Evolutionary conservation across 2,888 invertebrate species (phyloP), one percentile per base, ranked within the genome.

Genomic region (Odiellus spinosus): DNA sequence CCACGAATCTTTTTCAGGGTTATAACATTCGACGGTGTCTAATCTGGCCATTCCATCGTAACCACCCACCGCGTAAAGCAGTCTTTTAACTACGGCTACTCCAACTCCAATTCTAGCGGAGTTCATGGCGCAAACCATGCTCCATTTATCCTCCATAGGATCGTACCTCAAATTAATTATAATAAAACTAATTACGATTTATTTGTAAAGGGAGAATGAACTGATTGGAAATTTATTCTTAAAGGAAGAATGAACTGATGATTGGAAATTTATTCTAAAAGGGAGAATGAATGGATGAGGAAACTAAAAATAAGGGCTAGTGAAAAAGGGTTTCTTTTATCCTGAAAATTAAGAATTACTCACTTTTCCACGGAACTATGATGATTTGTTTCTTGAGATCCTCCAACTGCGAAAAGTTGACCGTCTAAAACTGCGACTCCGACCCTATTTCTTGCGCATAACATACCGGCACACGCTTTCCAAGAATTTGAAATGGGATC

Each of bases 371-470:
- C 88, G 49, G 82, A 80, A 62, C 76, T 81, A 61, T 88, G 88
- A 65, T 84, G 86, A 59, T 80, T 80, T 3, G 78, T 75, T 17
- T 83, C 85, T 6, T 84, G 80, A 3, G 87, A 85, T 0, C 91
- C 91, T 1, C 91, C 91, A 0, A 90, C 85, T 3, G 90, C 88
- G 63, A 91, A 91, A 47, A 91, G 69, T 53, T 84, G 69, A 19
- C 84, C 86, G 61, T 91, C 90, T 78, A 91, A 83, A 32, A 88
- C 87, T n/a, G 86, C 87, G 3, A 88, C 88, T 6, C 90, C 90
- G 17, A 88, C 81, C 59, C 91, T 74, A 65, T 88, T 87, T 42
- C 91, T 70, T 0, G 88, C 81, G 40, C 81, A 79, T 11, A 83
- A 79, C 88, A 91, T 68, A 3, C 62, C 61, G 75, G 78, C 64